Base-by-base conservation (phyloP, 2,113 vertebrate species). In the Mohoua ochrocephala region DNA sequence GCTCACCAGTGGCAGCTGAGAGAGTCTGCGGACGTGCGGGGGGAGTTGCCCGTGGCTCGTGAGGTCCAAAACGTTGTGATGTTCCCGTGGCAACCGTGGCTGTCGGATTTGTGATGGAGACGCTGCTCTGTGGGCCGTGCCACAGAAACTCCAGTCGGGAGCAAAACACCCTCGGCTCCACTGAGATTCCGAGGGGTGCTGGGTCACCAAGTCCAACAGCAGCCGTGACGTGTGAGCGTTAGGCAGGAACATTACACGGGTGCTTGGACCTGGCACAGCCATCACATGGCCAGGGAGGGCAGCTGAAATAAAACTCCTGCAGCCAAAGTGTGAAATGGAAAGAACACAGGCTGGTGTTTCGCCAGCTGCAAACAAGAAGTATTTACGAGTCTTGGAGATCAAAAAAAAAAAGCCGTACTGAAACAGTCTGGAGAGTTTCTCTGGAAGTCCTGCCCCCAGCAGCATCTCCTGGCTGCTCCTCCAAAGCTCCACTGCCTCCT, bases 81-180 rank as follows among this genome's bases (percentile, higher is more conserved):
- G 52, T 42, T 89, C 54, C 70, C 3, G 0, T 77, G 53, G 76
- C 49, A 31, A 39, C 53, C 1, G 0, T 28, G 59, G 44, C 53
- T 1, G 0, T 27, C 61, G 71, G 75, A 3, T 77, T 61, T 50
- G 64, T 57, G 10, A 23, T 20, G 71, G 61, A 91, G 45, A 45
- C 4, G 1, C 0, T 1, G 49, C 73, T 23, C 54, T 4, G 0
- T 42, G 53, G 73, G 69, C 67, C 65, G 7, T 31, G 68, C 63
- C 49, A 3, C 39, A 53, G 42, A 23, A 85, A 8, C 68, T 60
- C 45, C 33, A 12, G 33, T 7, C 65, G 53, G 87, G 70, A 81
- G 39, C 50, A 74, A 31, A 81, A 35, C 49, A 20, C 28, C 64
- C 45, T 60, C 30, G 28, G 6, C 47, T 87, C 39, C 3, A 0